Percentiles rank a stretch among this genome's conserved stretches.
These are phyloP conservation scores for Hemithea aestivaria DNA, from an alignment of 2,888 invertebrate species.

Conservation along the genomic window DNA sequence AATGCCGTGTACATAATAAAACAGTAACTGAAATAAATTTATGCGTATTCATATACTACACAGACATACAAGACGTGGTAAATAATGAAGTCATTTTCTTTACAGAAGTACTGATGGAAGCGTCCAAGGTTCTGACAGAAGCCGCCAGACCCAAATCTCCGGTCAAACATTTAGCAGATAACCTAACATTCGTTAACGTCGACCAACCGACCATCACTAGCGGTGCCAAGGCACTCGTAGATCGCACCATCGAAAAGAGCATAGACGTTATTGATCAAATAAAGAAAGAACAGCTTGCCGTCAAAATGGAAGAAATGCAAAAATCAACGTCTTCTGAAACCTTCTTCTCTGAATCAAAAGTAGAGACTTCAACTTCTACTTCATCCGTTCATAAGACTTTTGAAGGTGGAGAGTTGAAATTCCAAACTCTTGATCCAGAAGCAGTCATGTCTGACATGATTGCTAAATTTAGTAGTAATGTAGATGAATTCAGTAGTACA, in stretches of 20 bases:
- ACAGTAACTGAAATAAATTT: neutral
- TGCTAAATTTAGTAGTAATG: constrained; percentile 56
- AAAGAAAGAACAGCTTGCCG: constrained; percentile 63
- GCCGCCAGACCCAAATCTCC: constrained; percentile 70
- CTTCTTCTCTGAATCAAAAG: constrained; percentile 61
- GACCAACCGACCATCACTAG: constrained; percentile 76
- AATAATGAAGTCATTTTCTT: constrained; percentile 33
- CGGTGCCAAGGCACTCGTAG: constrained; percentile 77
- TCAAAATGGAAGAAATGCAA: constrained; percentile 65
- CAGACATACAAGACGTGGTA: neutral
- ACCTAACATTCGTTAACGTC: constrained; percentile 68
- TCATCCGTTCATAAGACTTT: constrained; percentile 65
- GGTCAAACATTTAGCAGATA: constrained; percentile 68
- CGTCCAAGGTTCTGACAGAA: constrained; percentile 57
- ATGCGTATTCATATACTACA: neutral
- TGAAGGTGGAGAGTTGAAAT: constrained; percentile 58
- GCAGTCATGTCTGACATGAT: constrained; percentile 68
- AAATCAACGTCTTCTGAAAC: constrained; percentile 60
- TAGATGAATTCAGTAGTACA: constrained; percentile 58
- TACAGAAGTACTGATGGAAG: constrained; percentile 64
- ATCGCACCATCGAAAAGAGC: constrained; percentile 69
- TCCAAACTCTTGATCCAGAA: constrained; percentile 62
- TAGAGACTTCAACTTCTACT: constrained; percentile 67
- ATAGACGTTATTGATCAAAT: constrained; percentile 66
- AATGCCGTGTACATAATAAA: constrained; percentile 2